phyloP scores from a whole-genome alignment of 2,113 vertebrate species.

The Vireo altiloquus region DNA sequence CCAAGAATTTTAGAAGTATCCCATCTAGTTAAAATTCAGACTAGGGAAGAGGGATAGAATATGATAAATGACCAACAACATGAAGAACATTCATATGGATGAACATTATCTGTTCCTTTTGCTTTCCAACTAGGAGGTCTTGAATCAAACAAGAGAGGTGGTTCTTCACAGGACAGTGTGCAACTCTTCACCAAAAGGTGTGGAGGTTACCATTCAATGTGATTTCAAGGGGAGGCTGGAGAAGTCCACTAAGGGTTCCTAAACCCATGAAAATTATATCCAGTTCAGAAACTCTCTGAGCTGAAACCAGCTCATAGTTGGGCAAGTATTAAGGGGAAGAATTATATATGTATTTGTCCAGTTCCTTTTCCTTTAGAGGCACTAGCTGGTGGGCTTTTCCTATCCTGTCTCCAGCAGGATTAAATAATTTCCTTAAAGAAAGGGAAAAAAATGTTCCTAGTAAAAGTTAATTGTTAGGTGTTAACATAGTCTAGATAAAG shows the following conservation, averaged over 20 bases:
- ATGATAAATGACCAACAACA: neutral
- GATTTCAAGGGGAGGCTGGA: neutral
- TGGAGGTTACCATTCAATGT: neutral
- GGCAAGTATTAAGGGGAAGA: neutral
- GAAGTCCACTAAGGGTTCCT: neutral
- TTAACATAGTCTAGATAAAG: neutral
- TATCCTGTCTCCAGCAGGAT: neutral
- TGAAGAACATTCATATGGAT: neutral
- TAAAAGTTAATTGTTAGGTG: neutral
- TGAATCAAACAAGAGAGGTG: neutral
- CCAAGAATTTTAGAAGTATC: neutral
- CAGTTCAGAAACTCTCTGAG: neutral
- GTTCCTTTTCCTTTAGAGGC: neutral
- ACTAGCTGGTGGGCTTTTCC: neutral
- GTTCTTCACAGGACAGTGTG: neutral
- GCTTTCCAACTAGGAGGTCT: neutral
- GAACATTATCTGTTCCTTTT: neutral
- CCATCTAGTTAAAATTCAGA: neutral
- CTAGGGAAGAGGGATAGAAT: neutral
- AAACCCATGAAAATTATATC: neutral
- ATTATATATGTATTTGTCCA: neutral
- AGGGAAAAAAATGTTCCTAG: neutral
- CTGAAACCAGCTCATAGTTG: neutral
- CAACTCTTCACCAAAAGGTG: neutral
- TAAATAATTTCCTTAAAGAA: neutral